Evolutionary conservation across 35 echinoderm and acorn worm species (phyloP), one percentile per base, ranked within the genome.

Genomic region (Ophioderma brevispina): DNA sequence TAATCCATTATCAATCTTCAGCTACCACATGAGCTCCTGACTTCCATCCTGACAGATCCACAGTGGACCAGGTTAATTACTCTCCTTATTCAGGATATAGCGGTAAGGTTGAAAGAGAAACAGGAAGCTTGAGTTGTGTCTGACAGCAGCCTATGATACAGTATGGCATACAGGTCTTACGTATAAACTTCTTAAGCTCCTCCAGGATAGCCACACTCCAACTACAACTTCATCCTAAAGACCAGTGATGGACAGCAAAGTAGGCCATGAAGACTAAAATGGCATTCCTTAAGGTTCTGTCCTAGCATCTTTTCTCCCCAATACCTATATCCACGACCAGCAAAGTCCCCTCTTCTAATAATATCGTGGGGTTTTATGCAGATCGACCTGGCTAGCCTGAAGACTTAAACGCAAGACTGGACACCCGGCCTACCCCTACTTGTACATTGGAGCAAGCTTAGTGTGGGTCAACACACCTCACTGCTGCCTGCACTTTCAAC

Each of bases 101-200:
- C 4, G 17, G 41, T 8, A 4, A 46, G 41, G 5, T 46, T 46
- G 4, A 17, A 46, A 46, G 17, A 8, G 41, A 46, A 46, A 4
- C 41, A 46, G 41, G 17, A 46, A 17, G 17, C 41, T 79, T 0
- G 15, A 32, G 77, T 17, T 79, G 77, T 33, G 35, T 35, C 77
- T 79, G 33, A 79, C 77, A 79, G 77, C 77, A 34, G 77, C 77
- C 0, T 79, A 79, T 34, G 77, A 79, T 33, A 79, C 77, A 0
- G 77, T 79, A 19, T 79, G 77, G 77, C 77, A 79, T 79, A 33
- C 19, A 34, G 77, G 77, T 15, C 33, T 79, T 0, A 79, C 35
- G 4, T 38, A 21, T 17, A 79, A 79, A 38, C 77, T 79, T 4
- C 33, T 79, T 4, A 33, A 79, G 38, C 15, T 79, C 18, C 2